Evolutionary conservation across 2,113 vertebrate species (phyloP), one percentile per base, ranked within the genome.

Genomic region (Litocranius walleri): DNA sequence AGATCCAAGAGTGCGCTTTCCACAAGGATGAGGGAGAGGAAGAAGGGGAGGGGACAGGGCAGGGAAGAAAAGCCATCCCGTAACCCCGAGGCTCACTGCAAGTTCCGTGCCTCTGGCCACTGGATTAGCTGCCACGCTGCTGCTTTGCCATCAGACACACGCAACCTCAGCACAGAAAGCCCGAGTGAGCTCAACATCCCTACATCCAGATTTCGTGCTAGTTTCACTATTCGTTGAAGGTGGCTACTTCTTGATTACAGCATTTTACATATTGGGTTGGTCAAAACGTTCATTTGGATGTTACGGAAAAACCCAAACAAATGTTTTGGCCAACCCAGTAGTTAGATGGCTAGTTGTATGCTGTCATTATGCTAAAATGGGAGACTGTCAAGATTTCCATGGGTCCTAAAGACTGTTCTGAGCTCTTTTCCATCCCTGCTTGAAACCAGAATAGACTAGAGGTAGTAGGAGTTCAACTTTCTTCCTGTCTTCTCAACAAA

Each of bases 1-100:
- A 98, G 95, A 98, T 98, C 77, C 98, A 98, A 78, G 98, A 98
- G 23, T 98, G 71, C 6, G 93, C 98, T 84, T 95, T 56, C 30
- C 64, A 82, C 0, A 94, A 77, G 45, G 80, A 85, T 3, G 97
- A 98, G 86, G 88, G 59, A 6, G 88, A 95, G 7, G 45, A 87
- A 80, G 98, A 97, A 50, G 95, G 88, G 5, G 97, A 94, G 3
- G 96, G 14, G 16, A 0, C 40, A 8, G 36, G 4, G 95, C 52
- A 50, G 82, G 96, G 43, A 56, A 45, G 84, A 61, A 78, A 88
- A 14, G 27, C n/a, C 40, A 14, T 21, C 95, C 36, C 61, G 16
- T 61, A 96, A 88, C 61, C 90, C 95, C 83, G 61, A 98, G 40
- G 56, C 57, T 90, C 94, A 74, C 2, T 90, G 40, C 3, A 81